Evolutionary conservation across 2,888 invertebrate genomes (phyloP), one percentile per base, ranked within the genome.

Genomic region (Zaprionus obscuricornis): DNA sequence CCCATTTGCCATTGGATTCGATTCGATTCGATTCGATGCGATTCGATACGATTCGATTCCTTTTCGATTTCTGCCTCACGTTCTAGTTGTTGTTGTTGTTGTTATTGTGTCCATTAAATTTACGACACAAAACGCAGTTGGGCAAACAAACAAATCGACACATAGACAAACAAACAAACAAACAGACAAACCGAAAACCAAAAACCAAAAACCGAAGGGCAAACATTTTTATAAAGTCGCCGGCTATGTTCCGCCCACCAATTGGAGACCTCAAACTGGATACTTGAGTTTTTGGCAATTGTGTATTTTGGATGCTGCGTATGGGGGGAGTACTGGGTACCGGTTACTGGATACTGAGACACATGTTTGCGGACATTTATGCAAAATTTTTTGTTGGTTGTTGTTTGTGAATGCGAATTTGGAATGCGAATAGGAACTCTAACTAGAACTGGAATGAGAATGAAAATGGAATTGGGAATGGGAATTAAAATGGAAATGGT

Each of bases 181-280:
- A 71, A 81, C 72, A 71, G 74, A 72, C 74, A 67, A 58, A 52
- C 55, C n/a, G n/a, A n/a, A 66, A 57, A 59, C 43, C 39, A 43
- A 20, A 37, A 33, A 43, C 16, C 56, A 20, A 57, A 56, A 43
- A 46, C n/a, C 64, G 69, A 64, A 74, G 56, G 67, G 65, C 83
- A 81, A 81, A 85, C 85, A 81, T 85, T 81, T 83, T 85, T 85
- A 85, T 81, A 79, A 84, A 83, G 81, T 85, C 72, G 73, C 83
- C 83, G 31, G 34, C 43, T 40, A 70, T 22, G 68, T 62, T n/a
- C n/a, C 40, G 83, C 83, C 83, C 78, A 79, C 83, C 57, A 72
- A 73, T 42, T 58, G 39, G 56, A 20, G 54, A 26, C 55, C 46
- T 37, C 22, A 49, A 29, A n/a, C n/a, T n/a, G n/a, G n/a, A n/a